Evolutionary conservation across 2,797 vertebrate genomes (phyloP), one percentile per base, ranked within the genome.

Genomic region (Anas acuta): DNA sequence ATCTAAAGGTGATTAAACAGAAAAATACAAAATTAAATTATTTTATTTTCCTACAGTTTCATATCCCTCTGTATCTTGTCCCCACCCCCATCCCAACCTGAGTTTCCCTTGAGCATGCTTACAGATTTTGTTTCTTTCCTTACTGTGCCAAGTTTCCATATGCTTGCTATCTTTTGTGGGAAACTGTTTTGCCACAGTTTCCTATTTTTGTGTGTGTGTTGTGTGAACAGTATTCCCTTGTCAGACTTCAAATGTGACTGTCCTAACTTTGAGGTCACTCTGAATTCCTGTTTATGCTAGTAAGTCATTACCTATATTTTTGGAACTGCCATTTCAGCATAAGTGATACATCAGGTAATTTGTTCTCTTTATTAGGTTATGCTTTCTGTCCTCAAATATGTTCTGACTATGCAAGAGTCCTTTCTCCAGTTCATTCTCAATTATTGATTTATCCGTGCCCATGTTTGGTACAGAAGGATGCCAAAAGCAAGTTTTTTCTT

Each of bases 91-190:
- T 7, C 49, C 28, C 20, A 12, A 70, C 13, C 66, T 84, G 65
- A 74, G 84, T 61, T 77, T 93, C 53, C 47, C 60, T 61, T 70
- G 49, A 91, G 60, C 43, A 22, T 56, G 35, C 64, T 93, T 88
- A 74, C 53, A 82, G 74, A 90, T 91, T 93, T 92, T 88, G 64
- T 94, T 94, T 86, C 80, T 91, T 83, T 84, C 2, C 0, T n/a
- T 75, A 4, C 33, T 73, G 23, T 93, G 94, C 91, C 94, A 92
- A 93, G 83, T 89, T 96, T 94, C 91, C 74, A 67, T 93, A 89
- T 87, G 91, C 82, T 96, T 90, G 57, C 69, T 90, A 1, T 93
- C 87, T 90, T 92, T 89, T 89, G 82, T 92, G 90, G 72, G 92
- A 93, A 92, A 84, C 56, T 70, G 37, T 81, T 94, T 78, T 82